Conservation (phyloP, 2,888 invertebrate genomes). For the Tiliacea aurago region DNA sequence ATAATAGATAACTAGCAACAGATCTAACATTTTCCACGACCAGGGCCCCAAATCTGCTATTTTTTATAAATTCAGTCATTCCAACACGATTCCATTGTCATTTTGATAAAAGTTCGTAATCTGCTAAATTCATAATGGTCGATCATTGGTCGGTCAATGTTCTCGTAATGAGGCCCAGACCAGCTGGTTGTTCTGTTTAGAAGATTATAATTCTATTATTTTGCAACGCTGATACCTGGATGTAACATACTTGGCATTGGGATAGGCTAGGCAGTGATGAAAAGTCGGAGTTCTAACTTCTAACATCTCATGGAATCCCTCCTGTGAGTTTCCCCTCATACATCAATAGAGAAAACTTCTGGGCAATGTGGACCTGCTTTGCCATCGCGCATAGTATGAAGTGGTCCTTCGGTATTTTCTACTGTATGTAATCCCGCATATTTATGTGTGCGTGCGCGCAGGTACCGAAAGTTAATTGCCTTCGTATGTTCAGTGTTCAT, state of each 20-base stretch:
- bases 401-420: conserved; percentile 37
- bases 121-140: no score
- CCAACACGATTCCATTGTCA: no score
- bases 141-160: no score
- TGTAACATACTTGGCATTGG: not conserved
- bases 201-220: not conserved
- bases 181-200: no score
- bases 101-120: no score
- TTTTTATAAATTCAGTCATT: no score
- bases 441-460: conserved; percentile 79
- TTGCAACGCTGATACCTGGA: not conserved
- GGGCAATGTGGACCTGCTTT: not conserved
- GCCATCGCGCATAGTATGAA: not conserved
- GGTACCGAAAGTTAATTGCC: conserved; percentile 89
- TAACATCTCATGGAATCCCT: not conserved
- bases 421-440: conserved; percentile 6
- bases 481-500: conserved; percentile 88
- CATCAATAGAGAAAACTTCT: not conserved
- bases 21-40: not conserved
- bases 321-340: not conserved
- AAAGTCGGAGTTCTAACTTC: not conserved
- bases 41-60: no score
- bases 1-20: not conserved
- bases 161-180: no score
- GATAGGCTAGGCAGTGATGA: not conserved